Evolutionary conservation across 2,797 vertebrate genomes (phyloP).

Genomic region (Myripristis jacobus): DNA sequence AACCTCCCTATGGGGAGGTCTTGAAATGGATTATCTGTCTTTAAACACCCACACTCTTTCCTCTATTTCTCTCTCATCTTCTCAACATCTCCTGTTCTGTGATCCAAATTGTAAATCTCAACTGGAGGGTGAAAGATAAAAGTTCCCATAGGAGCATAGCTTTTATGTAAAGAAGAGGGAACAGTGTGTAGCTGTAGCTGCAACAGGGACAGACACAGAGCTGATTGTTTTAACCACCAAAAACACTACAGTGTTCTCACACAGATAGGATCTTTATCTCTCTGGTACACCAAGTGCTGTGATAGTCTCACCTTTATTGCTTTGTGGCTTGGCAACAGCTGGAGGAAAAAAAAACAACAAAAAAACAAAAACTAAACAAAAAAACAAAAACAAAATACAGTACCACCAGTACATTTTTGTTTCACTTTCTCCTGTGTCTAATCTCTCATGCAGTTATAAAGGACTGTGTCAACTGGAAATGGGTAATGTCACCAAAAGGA

Average conservation of each 20-base stretch:
- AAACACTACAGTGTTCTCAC: not conserved
- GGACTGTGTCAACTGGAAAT: not conserved
- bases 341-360: no score
- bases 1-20: constrained; percentile 68
- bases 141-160: constrained; percentile 71
- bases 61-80: constrained; percentile 56
- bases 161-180: constrained; percentile 70
- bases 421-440: no score
- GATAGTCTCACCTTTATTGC: not conserved
- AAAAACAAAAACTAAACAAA: no score
- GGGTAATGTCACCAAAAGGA: not conserved
- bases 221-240: constrained; percentile 20
- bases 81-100: constrained; percentile 69
- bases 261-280: not conserved
- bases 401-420: no score
- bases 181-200: constrained; percentile 36
- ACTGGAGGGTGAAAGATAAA: constrained; percentile 76
- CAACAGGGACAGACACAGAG: constrained; percentile 20
- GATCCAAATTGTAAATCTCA: constrained; percentile 82
- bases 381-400: no score
- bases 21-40: constrained; percentile 81
- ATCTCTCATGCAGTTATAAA: no score
- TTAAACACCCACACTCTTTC: constrained; percentile 78
- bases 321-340: not conserved
- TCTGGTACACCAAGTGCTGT: not conserved